phyloP scores from a whole-genome alignment of 2,113 vertebrate species.

The Atrichornis clamosus region DNA sequence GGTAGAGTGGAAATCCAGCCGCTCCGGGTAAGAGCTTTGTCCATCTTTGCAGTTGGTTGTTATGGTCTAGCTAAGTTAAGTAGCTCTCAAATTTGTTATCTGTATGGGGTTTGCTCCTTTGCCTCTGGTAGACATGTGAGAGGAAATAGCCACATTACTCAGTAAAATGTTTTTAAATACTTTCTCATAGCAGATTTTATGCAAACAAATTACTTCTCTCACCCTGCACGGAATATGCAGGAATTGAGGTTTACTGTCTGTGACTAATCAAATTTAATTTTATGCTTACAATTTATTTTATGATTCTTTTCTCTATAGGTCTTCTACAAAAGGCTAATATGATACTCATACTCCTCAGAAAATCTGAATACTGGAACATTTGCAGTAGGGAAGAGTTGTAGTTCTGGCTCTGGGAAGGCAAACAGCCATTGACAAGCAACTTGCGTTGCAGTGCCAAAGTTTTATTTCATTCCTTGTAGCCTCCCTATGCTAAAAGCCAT shows the following conservation, averaged over 20 bases:
- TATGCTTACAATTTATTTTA: not conserved
- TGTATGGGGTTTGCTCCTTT: not conserved
- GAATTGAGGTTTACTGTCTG: not conserved
- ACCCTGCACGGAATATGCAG: not conserved
- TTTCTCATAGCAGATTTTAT: not conserved
- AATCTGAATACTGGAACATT: not conserved
- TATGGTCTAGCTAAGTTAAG: not conserved
- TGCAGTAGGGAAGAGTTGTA: not conserved
- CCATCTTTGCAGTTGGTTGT: not conserved
- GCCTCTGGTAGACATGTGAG: not conserved
- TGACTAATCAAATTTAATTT: not conserved
- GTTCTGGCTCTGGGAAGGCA: not conserved
- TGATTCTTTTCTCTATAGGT: not conserved
- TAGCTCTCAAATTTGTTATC: not conserved
- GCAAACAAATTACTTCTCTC: not conserved
- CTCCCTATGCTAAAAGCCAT: not conserved
- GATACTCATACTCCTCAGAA: not conserved
- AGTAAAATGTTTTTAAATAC: not conserved
- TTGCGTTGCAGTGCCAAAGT: not conserved
- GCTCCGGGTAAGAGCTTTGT: not conserved
- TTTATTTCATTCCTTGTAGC: not conserved
- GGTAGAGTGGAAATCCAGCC: not conserved
- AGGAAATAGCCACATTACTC: not conserved
- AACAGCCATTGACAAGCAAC: not conserved
- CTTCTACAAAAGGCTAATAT: not conserved